Percentiles rank a stretch among this genome's conserved stretches.
Evolutionary conservation across 1,140 invertebrate species (phyloP).

Genomic region (Magallana gigas): DNA sequence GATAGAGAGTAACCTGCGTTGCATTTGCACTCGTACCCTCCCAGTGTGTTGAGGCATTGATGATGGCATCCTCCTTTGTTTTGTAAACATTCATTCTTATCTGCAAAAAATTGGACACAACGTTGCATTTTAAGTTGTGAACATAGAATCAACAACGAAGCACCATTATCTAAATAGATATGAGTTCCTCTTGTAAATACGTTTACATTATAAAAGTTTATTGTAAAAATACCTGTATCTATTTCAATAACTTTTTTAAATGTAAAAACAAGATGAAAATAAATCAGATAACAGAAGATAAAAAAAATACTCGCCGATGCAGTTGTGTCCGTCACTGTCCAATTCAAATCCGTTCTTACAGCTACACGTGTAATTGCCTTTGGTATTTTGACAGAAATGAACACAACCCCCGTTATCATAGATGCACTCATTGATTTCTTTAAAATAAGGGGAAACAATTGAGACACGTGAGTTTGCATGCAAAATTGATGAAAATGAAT

Average conservation of each 20-base stretch:
- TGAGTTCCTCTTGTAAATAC: no score
- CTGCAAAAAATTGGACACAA: constrained; percentile 63
- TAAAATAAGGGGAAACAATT: neutral
- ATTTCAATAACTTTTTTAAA: neutral
- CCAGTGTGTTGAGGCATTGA: constrained; percentile 74
- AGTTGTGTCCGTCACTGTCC: constrained; percentile 67
- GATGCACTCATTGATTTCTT: constrained; percentile 79
- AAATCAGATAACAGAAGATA: neutral
- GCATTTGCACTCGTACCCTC: constrained; percentile 74
- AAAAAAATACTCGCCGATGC: constrained; percentile 66
- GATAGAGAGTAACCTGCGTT: constrained; percentile 69
- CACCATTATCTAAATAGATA: neutral
- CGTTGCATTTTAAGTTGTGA: neutral
- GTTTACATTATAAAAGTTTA: no score
- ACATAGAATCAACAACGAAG: neutral
- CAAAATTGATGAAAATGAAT: neutral
- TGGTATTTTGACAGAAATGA: constrained; percentile 75
- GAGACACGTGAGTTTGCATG: neutral
- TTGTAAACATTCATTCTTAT: constrained; percentile 79
- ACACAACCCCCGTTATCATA: constrained; percentile 81
- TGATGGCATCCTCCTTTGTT: constrained; percentile 80
- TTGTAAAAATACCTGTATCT: no score
- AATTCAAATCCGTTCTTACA: constrained; percentile 72
- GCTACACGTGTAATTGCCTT: constrained; percentile 73
- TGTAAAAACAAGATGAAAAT: neutral